phyloP scores from a whole-genome alignment of 2,113 vertebrate species.

The Opisthocomus hoazin region DNA sequence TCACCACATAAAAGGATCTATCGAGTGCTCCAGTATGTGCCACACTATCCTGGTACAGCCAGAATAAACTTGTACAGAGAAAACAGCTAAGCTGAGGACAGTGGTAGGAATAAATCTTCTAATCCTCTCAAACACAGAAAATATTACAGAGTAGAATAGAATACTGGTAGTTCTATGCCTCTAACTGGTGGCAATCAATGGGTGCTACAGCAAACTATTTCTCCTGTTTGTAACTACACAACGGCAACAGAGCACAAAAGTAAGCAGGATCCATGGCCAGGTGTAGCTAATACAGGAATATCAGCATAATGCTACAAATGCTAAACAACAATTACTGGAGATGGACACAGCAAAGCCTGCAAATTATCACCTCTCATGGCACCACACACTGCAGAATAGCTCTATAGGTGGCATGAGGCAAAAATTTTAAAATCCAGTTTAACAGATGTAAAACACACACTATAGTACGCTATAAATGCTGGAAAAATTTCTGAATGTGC shows the following conservation, averaged over 20 bases:
- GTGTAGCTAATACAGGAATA: background rate
- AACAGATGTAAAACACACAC: background rate
- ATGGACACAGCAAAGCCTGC: background rate
- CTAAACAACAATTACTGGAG: background rate
- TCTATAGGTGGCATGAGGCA: background rate
- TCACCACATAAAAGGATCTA: background rate
- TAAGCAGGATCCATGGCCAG: rapidly evolving
- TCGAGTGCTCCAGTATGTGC: background rate
- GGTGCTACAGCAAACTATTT: background rate
- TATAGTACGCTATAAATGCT: background rate
- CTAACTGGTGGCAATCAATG: background rate
- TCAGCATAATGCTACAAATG: background rate
- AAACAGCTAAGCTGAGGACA: background rate
- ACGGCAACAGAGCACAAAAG: background rate
- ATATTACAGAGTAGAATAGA: background rate
- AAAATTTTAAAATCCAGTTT: background rate
- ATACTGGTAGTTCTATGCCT: background rate
- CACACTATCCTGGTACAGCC: background rate
- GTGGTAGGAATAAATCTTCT: background rate
- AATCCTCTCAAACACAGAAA: background rate
- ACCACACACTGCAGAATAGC: background rate
- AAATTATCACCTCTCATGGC: background rate
- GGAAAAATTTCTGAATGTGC: background rate
- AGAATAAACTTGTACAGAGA: background rate
- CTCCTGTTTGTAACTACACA: background rate